These are phyloP conservation scores for Palloptera scutellata DNA, from an alignment of 2,888 invertebrate species.

Conservation along the genomic window DNA sequence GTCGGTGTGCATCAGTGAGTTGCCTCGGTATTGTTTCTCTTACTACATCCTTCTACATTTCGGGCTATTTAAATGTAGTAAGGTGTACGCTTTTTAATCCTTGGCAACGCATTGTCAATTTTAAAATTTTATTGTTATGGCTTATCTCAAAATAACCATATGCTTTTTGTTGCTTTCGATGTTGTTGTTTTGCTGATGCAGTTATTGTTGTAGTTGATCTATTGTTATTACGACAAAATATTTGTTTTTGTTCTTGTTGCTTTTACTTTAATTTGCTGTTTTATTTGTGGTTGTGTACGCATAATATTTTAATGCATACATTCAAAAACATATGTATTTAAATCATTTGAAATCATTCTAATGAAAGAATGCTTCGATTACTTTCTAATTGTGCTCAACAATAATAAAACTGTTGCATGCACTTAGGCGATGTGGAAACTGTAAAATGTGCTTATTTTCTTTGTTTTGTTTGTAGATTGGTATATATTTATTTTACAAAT, in stretches of 20 bases:
- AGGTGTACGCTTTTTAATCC: slow-evolving; percentile 2
- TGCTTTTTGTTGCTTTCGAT: slow-evolving; percentile 10
- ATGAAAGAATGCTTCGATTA: too few species aligned
- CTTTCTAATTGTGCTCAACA: too few species aligned
- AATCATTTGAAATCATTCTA: too few species aligned
- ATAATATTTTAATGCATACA: too few species aligned
- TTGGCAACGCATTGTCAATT: slow-evolving; percentile 8
- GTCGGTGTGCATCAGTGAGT: slow-evolving; percentile 19
- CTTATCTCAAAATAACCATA: neutral
- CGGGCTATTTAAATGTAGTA: neutral
- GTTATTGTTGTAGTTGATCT: slow-evolving; percentile 35
- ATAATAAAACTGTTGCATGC: too few species aligned
- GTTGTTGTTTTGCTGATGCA: slow-evolving; percentile 9
- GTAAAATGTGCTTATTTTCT: too few species aligned
- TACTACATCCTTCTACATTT: neutral
- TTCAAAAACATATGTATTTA: too few species aligned
- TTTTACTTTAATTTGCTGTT: neutral
- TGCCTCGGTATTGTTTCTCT: slow-evolving; percentile 17
- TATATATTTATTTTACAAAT: too few species aligned
- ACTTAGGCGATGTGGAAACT: too few species aligned
- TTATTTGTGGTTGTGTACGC: neutral
- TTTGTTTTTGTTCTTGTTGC: slow-evolving; percentile 35
- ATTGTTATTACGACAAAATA: slow-evolving; percentile 47
- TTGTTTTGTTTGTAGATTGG: too few species aligned
- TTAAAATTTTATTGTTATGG: neutral